Evolutionary conservation across 2,888 invertebrate species (phyloP).

Genomic region (Nipponacmea schrenckii): DNA sequence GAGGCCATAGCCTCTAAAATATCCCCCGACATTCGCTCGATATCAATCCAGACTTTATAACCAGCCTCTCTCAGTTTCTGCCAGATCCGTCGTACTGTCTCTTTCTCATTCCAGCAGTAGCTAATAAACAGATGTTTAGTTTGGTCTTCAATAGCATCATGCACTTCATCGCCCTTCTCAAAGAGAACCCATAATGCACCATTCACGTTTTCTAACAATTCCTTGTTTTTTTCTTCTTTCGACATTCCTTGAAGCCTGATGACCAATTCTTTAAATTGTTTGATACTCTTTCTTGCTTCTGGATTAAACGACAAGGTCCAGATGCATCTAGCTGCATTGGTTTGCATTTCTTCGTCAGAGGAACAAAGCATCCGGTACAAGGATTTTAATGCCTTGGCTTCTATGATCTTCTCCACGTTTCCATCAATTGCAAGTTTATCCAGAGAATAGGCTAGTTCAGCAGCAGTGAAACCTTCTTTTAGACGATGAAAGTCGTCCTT

Average conservation of each 20-base stretch:
- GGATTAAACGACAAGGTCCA: neutral
- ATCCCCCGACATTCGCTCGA: neutral
- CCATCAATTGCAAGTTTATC: conserved; percentile 1
- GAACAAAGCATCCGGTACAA: neutral
- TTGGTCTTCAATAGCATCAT: conserved; percentile 14
- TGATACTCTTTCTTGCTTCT: neutral
- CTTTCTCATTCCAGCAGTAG: conserved; percentile 57
- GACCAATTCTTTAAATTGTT: neutral
- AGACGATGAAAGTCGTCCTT: conserved; percentile 3
- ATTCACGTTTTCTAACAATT: conserved; percentile 44
- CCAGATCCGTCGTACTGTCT: conserved; percentile 46
- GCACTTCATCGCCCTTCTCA: conserved; percentile 51
- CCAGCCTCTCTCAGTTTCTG: conserved; percentile 42
- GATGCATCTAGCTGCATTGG: neutral
- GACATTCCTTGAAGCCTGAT: neutral
- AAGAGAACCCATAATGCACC: conserved; percentile 56
- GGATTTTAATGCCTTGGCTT: neutral
- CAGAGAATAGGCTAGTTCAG: neutral
- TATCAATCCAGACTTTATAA: too few species aligned
- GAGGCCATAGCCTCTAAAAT: neutral
- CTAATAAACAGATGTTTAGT: conserved; percentile 58
- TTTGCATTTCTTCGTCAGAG: neutral
- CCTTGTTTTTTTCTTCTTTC: conserved; percentile 24
- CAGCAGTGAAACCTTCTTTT: neutral
- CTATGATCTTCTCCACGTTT: neutral